Evolutionary conservation across 2,888 invertebrate genomes (phyloP).

Genomic region (Morpho deidamia): DNA sequence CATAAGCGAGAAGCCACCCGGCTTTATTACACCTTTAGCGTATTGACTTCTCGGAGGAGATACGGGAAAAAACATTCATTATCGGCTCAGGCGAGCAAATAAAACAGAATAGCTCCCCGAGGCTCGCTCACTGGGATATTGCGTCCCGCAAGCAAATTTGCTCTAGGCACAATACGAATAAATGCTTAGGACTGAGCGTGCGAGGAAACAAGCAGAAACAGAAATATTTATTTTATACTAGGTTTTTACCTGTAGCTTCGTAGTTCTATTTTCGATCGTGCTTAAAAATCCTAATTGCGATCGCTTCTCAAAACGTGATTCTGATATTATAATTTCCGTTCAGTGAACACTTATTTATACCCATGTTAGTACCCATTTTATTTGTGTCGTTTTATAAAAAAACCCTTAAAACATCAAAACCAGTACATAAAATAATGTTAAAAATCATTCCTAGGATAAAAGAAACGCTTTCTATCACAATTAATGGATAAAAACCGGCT

Average conservation of each 20-base stretch:
- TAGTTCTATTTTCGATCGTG: too few relatives aligned
- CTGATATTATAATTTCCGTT: too few relatives aligned
- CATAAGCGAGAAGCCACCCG: slow-evolving; percentile 37
- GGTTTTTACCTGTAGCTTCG: background rate
- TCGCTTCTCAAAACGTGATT: too few relatives aligned
- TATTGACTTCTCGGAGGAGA: slow-evolving; percentile 57
- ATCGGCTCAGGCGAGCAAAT: slow-evolving; percentile 62
- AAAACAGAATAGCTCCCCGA: slow-evolving; percentile 68
- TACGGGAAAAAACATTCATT: slow-evolving; percentile 67
- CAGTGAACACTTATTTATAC: too few relatives aligned
- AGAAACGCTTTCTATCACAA: too few relatives aligned
- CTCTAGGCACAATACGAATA: slow-evolving; percentile 60
- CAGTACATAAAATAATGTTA: too few relatives aligned
- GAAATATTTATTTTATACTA: slow-evolving; percentile 33
- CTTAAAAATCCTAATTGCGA: too few relatives aligned
- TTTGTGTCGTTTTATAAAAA: too few relatives aligned
- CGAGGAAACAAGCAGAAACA: slow-evolving; percentile 47
- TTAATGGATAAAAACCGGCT: too few relatives aligned
- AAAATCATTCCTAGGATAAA: too few relatives aligned
- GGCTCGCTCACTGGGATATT: slow-evolving; percentile 67
- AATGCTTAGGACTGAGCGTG: slow-evolving; percentile 62
- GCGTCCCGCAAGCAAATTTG: slow-evolving; percentile 74
- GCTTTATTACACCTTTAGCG: slow-evolving; percentile 62
- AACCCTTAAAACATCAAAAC: too few relatives aligned
- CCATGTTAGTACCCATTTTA: too few relatives aligned